Evolutionary conservation across 2,113 vertebrate species (phyloP).

Genomic region (Elgaria multicarinata): DNA sequence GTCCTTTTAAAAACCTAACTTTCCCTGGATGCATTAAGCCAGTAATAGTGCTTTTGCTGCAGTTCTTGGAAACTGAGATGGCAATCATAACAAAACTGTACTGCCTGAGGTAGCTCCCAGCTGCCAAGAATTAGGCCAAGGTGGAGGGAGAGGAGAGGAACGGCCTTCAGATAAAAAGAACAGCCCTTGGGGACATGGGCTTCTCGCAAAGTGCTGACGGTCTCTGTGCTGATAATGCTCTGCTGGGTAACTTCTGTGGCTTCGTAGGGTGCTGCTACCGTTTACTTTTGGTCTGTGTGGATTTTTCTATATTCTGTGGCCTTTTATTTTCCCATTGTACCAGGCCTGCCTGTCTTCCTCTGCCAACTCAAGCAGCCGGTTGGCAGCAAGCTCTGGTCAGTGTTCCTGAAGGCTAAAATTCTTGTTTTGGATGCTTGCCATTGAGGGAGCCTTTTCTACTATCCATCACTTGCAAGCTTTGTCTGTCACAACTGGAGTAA

Average conservation of each 20-base stretch:
- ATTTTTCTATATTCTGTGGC: neutral
- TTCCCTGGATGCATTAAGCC: constrained; percentile 46
- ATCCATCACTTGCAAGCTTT: constrained; percentile 31
- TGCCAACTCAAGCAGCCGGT: constrained; percentile 47
- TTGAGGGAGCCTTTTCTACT: constrained; percentile 37
- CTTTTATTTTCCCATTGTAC: constrained; percentile 10
- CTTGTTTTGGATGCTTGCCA: constrained; percentile 10
- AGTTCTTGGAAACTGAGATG: constrained; percentile 76
- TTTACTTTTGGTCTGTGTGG: constrained; percentile 2
- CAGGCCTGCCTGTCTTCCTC: constrained; percentile 24
- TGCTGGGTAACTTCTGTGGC: constrained; percentile 49
- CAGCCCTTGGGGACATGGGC: constrained; percentile 38
- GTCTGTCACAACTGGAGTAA: constrained; percentile 19
- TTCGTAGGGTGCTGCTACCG: constrained; percentile 16
- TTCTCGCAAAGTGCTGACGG: constrained; percentile 60
- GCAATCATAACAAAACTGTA: constrained; percentile 63
- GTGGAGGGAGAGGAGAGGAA: constrained; percentile 39
- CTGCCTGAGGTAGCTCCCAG: constrained; percentile 60
- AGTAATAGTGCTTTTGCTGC: constrained; percentile 71
- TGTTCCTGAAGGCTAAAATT: constrained; percentile 33
- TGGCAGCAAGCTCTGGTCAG: constrained; percentile 39
- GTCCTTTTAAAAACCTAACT: constrained; percentile 29
- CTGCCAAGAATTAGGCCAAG: constrained; percentile 44
- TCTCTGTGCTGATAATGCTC: constrained; percentile 44
- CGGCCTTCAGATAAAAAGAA: constrained; percentile 37